Evolutionary conservation across 2,797 vertebrate species (phyloP).

Genomic region (Gambusia yucatana): DNA sequence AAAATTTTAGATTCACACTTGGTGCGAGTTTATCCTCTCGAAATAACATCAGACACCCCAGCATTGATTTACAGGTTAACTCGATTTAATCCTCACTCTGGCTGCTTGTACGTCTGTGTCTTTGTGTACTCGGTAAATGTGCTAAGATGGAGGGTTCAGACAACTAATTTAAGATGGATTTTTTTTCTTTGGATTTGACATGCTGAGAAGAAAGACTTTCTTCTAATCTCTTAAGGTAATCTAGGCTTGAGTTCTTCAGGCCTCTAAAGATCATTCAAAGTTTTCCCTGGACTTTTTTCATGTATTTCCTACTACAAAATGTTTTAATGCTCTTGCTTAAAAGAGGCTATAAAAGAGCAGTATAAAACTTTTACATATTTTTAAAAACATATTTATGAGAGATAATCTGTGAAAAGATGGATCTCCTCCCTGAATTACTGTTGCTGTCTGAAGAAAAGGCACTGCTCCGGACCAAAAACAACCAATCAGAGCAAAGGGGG

Average conservation of each 20-base stretch:
- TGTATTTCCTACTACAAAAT: neutral
- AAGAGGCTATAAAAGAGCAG: neutral
- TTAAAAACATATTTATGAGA: too few species aligned
- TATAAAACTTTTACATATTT: too few species aligned
- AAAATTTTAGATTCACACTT: constrained; percentile 50
- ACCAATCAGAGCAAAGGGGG: too few species aligned
- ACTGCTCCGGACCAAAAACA: too few species aligned
- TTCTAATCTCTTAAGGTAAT: neutral
- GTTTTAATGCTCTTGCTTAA: neutral
- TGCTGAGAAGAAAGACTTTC: neutral
- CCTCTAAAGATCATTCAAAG: neutral
- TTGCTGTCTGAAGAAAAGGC: too few species aligned
- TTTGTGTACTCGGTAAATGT: constrained; percentile 9
- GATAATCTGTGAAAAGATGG: too few species aligned
- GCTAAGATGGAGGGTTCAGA: constrained; percentile 45
- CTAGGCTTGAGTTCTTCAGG: neutral
- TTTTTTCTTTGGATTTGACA: neutral
- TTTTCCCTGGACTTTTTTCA: neutral
- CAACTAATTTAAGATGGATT: constrained; percentile 8
- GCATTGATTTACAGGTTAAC: constrained; percentile 39
- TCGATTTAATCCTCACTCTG: neutral
- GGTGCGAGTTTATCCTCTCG: constrained; percentile 40
- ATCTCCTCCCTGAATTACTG: too few species aligned
- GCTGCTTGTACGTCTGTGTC: constrained; percentile 26
- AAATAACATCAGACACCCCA: constrained; percentile 27